phyloP scores from a whole-genome alignment of 2,113 vertebrate genomes.

The Cynoglossus semilaevis region DNA sequence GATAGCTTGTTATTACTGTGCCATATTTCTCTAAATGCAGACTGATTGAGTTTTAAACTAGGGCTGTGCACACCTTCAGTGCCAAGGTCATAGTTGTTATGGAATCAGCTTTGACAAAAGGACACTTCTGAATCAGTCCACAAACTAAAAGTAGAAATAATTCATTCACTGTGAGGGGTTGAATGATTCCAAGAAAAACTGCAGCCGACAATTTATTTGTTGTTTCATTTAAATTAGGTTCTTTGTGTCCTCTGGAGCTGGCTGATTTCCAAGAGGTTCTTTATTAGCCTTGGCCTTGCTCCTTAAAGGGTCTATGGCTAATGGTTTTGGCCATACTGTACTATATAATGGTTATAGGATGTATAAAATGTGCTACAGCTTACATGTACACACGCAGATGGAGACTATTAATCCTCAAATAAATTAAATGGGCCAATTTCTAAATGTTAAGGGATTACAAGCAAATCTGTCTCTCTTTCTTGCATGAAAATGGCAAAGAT shows the following conservation, averaged over 20 bases:
- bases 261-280: slow-evolving; percentile 56
- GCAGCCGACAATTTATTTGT: slow-evolving; percentile 66
- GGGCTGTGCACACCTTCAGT: slow-evolving; percentile 43
- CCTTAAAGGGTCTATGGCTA: slow-evolving; percentile 43
- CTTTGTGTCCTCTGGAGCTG: slow-evolving; percentile 54
- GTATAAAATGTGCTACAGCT: neutral
- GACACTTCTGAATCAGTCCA: slow-evolving; percentile 44
- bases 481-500: slow-evolving; percentile 35
- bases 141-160: slow-evolving; percentile 57
- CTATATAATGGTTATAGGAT: slow-evolving; percentile 39
- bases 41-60: slow-evolving; percentile 43
- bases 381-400: slow-evolving; percentile 5
- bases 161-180: slow-evolving; percentile 49
- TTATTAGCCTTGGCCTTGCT: slow-evolving; percentile 40
- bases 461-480: slow-evolving; percentile 40
- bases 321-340: slow-evolving; percentile 51
- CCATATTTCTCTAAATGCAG: slow-evolving; percentile 14
- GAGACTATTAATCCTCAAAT: slow-evolving; percentile 4
- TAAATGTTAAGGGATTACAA: slow-evolving; percentile 41
- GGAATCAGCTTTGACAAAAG: slow-evolving; percentile 33
- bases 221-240: slow-evolving; percentile 68
- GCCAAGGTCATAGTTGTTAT: slow-evolving; percentile 45
- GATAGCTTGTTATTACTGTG: slow-evolving; percentile 26
- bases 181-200: slow-evolving; percentile 52
- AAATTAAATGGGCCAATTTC: slow-evolving; percentile 49